Base-by-base conservation (phyloP, 53 echinoderm and acorn worm species). In the Mesocentrotus franciscanus region DNA sequence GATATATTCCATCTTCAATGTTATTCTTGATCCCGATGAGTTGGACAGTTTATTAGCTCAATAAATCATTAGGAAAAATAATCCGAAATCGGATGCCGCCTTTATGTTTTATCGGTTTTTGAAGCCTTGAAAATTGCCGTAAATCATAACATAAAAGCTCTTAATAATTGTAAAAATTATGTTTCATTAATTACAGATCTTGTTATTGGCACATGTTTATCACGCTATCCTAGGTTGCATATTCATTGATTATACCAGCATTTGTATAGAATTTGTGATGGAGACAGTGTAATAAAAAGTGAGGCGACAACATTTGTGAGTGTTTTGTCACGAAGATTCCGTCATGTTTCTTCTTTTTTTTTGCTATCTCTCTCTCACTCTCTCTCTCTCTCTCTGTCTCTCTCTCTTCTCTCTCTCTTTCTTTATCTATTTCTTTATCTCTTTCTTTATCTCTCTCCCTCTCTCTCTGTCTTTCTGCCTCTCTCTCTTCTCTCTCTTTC, bases 241-340 rank as follows among this genome's bases (percentile, higher is more conserved):
- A 87, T n/a, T 87, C 12, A 87, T 87, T 58, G 87, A 57, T 27
- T 87, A 58, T 87, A 87, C 87, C 87, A 87, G 87, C 87, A 87
- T 87, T 58, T 87, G 0, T 87, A 57, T 58, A 36, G 36, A 18
- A 33, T 87, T n/a, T 59, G 87, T 57, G 29, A 87, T 26, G 27
- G 14, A 58, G 57, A 49, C 81, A 32, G 16, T 32, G 81, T 36
- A 36, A 36, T 79, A 58, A 58, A 58, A 26, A 12, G 27, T 87
- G n/a, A 57, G 57, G 58, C 14, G 58, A 59, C n/a, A 87, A 58
- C 0, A 87, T 27, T 87, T 30, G 75, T 10, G 2, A 18, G 75
- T n/a, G 30, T 30, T 11, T 81, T 39, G 39, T 81, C 39, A 15
- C 12, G 39, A 81, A 20, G 13, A 39, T 35, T 81, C 35, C 36